Evolutionary conservation across 2,888 invertebrate species (phyloP), one percentile per base, ranked within the genome.

Genomic region (Ephialtes manifestator): DNA sequence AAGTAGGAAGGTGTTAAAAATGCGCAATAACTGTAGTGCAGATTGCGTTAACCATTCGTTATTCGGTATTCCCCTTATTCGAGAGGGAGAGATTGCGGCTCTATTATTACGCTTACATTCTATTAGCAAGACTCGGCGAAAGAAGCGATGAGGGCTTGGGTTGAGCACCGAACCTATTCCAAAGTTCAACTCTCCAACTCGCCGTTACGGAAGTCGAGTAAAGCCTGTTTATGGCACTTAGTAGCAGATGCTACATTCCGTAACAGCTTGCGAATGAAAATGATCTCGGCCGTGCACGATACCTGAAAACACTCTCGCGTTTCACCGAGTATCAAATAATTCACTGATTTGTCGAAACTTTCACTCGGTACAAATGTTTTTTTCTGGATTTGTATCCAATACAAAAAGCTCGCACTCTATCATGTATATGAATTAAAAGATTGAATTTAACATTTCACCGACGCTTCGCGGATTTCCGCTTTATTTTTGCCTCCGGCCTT

Each of bases 201-300:
- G 89, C 89, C 88, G 89, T 91, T 91, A 90, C 89, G 89, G 48
- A 68, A 90, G 89, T 87, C 85, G 87, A 90, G 89, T 87, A 89
- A 90, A 91, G 88, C 46, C 90, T 91, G 92, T 92, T 92, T 91
- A 92, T 91, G 89, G 90, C 90, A 88, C 90, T 92, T 91, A 91
- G 89, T 88, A 88, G 90, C 92, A 92, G 92, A 92, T 92, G 91
- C 89, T 91, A 88, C 91, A 89, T 89, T 88, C 89, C 24, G 92
- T 91, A 91, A 91, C 91, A 91, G 90, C 91, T 92, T 92, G 92
- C 91, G 92, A 92, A 90, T 90, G 90, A 91, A 91, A 90, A 91
- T 89, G 89, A 90, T 91, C 88, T 82, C 84, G 74, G 86, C 60
- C 70, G 28, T n/a, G 48, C 48, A 48, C 81, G 70, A 75, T 15